Percentiles rank a stretch among this genome's conserved stretches.
Conservation (phyloP, 2,797 vertebrate genomes). For the Lagodon rhomboides region DNA sequence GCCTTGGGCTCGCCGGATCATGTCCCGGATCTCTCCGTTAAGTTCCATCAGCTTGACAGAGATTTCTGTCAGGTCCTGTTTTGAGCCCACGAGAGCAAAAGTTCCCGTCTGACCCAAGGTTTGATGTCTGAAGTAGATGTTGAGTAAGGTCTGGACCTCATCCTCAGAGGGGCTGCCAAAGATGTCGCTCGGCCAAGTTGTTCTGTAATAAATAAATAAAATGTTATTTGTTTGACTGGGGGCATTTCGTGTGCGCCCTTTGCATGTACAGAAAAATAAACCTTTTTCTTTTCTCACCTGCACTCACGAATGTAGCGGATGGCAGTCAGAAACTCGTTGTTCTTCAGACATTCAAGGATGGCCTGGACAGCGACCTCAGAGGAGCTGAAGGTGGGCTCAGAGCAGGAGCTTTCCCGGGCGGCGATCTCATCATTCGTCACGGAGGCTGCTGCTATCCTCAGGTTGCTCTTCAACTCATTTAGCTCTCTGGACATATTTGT, state of each 20-base stretch:
- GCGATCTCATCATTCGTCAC: constrained; percentile 81
- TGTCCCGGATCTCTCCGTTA: constrained; percentile 94
- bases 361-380: constrained; percentile 96
- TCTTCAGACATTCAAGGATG: constrained; percentile 93
- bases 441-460: constrained; percentile 89
- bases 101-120: constrained; percentile 96
- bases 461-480: constrained; percentile 91
- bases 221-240: background rate
- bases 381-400: constrained; percentile 87
- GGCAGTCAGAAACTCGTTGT: constrained; percentile 88
- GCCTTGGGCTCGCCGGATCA: constrained; percentile 92
- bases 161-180: constrained; percentile 95
- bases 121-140: constrained; percentile 98
- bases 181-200: constrained; percentile 95
- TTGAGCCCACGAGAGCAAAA: constrained; percentile 97
- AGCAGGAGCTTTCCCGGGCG: constrained; percentile 66
- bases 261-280: background rate
- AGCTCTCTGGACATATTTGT: constrained; percentile 96
- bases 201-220: constrained; percentile 80
- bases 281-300: constrained; percentile 88
- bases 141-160: constrained; percentile 95
- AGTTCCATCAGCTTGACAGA: constrained; percentile 95
- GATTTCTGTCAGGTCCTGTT: constrained; percentile 95
- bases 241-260: background rate
- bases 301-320: constrained; percentile 92